Percentiles rank a stretch among this genome's conserved stretches.
Conservation (phyloP, 2,797 vertebrate genomes). For the Fratercula arctica region DNA sequence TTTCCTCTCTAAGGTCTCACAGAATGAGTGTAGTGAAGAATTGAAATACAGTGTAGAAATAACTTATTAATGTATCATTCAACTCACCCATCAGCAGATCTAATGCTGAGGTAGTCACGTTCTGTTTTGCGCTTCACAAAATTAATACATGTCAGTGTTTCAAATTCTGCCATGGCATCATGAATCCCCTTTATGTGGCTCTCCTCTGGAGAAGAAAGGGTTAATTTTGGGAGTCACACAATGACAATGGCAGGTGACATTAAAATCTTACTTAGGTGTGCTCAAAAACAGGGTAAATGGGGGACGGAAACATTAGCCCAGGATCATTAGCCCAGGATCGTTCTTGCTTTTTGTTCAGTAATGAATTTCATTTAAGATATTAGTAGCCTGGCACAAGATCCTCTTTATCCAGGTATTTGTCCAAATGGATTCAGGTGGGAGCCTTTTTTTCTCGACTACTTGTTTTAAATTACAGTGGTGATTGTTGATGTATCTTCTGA, state of each 20-base stretch:
- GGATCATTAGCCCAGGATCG: not conserved
- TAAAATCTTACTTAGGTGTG: not conserved
- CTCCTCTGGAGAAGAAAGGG: conserved; percentile 25
- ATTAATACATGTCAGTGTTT: conserved; percentile 66
- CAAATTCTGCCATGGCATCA: conserved; percentile 69
- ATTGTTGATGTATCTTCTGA: not conserved
- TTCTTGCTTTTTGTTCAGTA: not conserved
- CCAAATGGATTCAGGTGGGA: not conserved
- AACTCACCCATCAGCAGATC: conserved; percentile 54
- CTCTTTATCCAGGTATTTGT: not conserved
- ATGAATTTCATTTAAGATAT: not conserved
- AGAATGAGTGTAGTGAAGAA: not conserved
- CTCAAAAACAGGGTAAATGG: not conserved
- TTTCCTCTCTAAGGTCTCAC: not conserved
- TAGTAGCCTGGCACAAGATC: not conserved
- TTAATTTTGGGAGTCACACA: not conserved
- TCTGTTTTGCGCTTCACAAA: conserved; percentile 63
- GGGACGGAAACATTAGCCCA: not conserved
- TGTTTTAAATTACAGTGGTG: not conserved
- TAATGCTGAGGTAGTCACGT: conserved; percentile 63
- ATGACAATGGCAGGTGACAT: not conserved
- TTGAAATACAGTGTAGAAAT: not conserved
- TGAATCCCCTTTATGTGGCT: conserved; percentile 24
- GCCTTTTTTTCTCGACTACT: not conserved
- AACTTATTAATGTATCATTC: not conserved